These are phyloP conservation scores for Sinhomidia bicolor DNA, from an alignment of 2,888 invertebrate genomes.

Conservation along the genomic window DNA sequence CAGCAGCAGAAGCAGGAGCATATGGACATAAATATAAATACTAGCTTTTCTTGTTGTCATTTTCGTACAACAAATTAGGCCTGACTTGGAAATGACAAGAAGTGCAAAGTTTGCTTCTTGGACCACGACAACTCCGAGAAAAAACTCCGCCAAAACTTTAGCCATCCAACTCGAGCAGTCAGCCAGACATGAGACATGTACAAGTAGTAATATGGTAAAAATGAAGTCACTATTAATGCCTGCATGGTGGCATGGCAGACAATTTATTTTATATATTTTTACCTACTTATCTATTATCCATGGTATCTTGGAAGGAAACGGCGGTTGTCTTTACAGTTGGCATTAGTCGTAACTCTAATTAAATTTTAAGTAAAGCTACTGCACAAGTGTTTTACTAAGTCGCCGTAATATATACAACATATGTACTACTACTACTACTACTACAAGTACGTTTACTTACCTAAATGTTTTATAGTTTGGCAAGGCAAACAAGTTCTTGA, in stretches of 20 bases:
- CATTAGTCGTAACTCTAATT: slow-evolving; percentile 7
- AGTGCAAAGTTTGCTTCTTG: slow-evolving; percentile 38
- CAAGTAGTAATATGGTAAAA: background rate
- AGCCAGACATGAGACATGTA: background rate
- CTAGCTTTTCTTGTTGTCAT: slow-evolving; percentile 1
- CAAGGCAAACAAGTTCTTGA: slow-evolving; percentile 30
- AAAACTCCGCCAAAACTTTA: background rate
- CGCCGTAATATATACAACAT: no score
- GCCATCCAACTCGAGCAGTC: no score
- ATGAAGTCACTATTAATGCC: background rate
- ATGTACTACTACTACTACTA: background rate
- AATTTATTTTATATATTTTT: slow-evolving; percentile 1
- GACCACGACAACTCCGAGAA: background rate
- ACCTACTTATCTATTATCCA: background rate
- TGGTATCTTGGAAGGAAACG: background rate
- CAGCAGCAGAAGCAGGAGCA: background rate
- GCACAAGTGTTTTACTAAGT: background rate
- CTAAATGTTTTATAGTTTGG: background rate
- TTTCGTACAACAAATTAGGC: slow-evolving; percentile 44
- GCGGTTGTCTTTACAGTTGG: background rate
- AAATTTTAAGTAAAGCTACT: slow-evolving; percentile 12
- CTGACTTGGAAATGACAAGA: slow-evolving; percentile 46
- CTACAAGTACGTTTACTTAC: background rate
- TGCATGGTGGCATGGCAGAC: background rate
- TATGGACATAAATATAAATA: background rate